Base-by-base conservation (phyloP, 2,888 invertebrate species). In the Crocallis elinguaria region DNA sequence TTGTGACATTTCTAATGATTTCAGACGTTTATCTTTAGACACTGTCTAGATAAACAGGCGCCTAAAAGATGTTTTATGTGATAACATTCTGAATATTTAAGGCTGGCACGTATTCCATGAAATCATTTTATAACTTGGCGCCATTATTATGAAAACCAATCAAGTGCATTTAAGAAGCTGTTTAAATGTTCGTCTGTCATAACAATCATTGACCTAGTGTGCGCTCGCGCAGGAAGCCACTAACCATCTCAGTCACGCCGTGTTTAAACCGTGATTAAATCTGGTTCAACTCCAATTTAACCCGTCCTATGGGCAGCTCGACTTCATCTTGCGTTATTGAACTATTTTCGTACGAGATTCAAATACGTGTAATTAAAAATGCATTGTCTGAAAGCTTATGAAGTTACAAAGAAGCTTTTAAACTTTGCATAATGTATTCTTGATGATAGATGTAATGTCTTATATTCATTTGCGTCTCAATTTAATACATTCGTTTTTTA, bases 241-340 rank as follows among this genome's bases (percentile, higher is more conserved):
- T 84, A 79, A 84, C 81, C 78, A 77, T 69, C 69, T 75, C 73
- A 75, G 81, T 78, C 76, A 77, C 71, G 80, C 74, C 71, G 75
- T 80, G 78, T 85, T 85, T 81, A 75, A 79, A 75, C 75, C 79
- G 76, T 82, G 81, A 88, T 87, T 86, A 87, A 84, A 87, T 69
- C 73, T 68, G 68, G 74, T 74, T 73, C 73, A 76, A 79, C 75
- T 79, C 73, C 77, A 78, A 82, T 81, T 80, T 74, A 71, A 73
- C 71, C 74, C 71, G 69, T 73, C 69, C 69, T 42, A 54, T 59
- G 44, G 39, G 32, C 42, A 55, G 42, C 25, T 27, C 39, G 16
- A 51, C 51, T 49, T 50, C 42, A 44, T 42, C n/a, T 35, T 41
- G 43, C 41, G 23, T 36, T 50, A 50, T 32, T 44, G 43, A 45